phyloP scores from a whole-genome alignment of 2,888 invertebrate genomes.

The Nemurella pictetii region DNA sequence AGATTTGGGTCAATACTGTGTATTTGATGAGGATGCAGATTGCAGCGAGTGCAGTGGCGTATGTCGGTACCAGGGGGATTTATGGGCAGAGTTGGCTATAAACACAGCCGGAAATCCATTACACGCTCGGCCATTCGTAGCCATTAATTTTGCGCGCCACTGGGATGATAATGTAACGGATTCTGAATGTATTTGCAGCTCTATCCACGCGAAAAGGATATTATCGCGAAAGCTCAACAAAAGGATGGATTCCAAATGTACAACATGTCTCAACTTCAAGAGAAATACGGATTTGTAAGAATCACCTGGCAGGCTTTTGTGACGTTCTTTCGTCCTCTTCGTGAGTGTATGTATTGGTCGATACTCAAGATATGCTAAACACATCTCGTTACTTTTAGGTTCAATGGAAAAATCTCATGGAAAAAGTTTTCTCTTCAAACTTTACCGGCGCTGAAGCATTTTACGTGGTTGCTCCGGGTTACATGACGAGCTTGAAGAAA shows the following conservation, averaged over 20 bases:
- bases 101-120: background rate
- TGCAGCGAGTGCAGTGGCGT: background rate
- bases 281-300: slow-evolving; percentile 55
- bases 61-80: no score
- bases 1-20: background rate
- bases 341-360: background rate
- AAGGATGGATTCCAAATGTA: slow-evolving; percentile 51
- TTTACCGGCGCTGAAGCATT: slow-evolving; percentile 45
- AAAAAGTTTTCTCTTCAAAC: slow-evolving; percentile 46
- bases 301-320: background rate
- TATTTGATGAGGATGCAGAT: background rate
- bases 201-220: slow-evolving; percentile 53
- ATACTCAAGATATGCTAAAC: background rate
- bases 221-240: slow-evolving; percentile 52
- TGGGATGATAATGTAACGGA: background rate
- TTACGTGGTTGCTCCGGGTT: slow-evolving; percentile 48
- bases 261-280: slow-evolving; percentile 53
- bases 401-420: slow-evolving; percentile 46
- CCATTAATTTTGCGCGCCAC: background rate
- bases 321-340: background rate
- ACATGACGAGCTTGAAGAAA: slow-evolving; percentile 47
- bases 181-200: slow-evolving; percentile 46
- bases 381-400: slow-evolving; percentile 40
- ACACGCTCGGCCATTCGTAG: background rate
- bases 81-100: background rate